Base-by-base conservation (phyloP, 2,113 vertebrate genomes). In the Chaetura pelagica region DNA sequence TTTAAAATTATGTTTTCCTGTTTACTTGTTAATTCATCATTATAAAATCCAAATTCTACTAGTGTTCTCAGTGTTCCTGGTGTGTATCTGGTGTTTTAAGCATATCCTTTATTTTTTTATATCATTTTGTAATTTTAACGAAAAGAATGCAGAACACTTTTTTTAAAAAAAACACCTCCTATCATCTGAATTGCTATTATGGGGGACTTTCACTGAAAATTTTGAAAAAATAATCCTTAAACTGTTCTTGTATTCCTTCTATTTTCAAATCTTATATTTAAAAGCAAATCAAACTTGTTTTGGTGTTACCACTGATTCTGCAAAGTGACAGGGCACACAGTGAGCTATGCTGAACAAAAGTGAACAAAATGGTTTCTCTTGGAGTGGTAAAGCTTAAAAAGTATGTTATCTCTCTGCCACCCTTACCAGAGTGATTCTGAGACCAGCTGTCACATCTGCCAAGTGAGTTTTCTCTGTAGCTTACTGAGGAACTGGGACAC, bases 11-110 rank as follows among this genome's bases (percentile, higher is more conserved):
- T 29, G 72, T 44, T 86, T 97, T 97, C 94, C 94, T 97, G 89
- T 95, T 95, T 97, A 90, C 64, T 95, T 94, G 42, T 94, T 91
- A 95, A 95, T 93, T 89, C 84, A 32, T 77, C 66, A n/a, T 75
- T 91, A 88, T 67, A 93, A 95, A 91, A 94, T 81, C 78, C 89
- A 96, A 95, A 80, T 94, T 84, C 7, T 91, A 3, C 72, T 82
- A 83, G 22, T 91, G n/a, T 77, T 95, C 72, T 80, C 61, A 61
- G 54, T 78, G 61, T 74, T 92, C 6, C 52, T 93, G 57, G 68
- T 90, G 48, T 2, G 4, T 86, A 72, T 90, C 79, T 96, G n/a
- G 38, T 86, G 30, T 75, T 91, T 71, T 67, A 59, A 86, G 57
- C 26, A 20, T 55, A 78, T 40, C 6, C 13, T 88, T 67, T 86